These are phyloP conservation scores for Ochlodes sylvanus DNA, from an alignment of 2,888 invertebrate species.

Conservation along the genomic window DNA sequence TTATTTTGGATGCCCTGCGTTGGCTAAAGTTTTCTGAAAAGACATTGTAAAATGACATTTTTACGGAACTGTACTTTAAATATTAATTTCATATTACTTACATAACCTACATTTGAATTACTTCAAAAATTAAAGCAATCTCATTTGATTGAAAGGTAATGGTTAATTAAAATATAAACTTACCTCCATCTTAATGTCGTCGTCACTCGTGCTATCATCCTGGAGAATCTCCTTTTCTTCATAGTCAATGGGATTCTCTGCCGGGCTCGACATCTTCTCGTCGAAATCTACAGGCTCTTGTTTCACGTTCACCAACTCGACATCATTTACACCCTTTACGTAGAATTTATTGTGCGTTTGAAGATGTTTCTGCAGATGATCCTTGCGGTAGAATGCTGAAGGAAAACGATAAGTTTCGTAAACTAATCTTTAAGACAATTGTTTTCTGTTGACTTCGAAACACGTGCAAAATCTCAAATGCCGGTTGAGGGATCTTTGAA, in stretches of 20 bases:
- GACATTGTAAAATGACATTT: no score
- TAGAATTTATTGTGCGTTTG: conserved; percentile 88
- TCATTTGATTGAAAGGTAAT: no score
- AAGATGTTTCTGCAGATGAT: conserved; percentile 91
- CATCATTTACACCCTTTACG: conserved; percentile 49
- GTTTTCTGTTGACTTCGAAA: no score
- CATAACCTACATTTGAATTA: no score
- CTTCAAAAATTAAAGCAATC: no score
- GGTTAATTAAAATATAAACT: conserved; percentile 33
- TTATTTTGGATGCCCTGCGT: no score
- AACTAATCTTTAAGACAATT: neutral
- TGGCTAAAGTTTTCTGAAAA: no score
- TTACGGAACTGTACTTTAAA: no score
- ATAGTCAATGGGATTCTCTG: conserved; percentile 57
- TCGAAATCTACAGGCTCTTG: conserved; percentile 47
- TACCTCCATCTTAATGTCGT: conserved; percentile 54
- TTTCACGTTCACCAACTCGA: conserved; percentile 10
- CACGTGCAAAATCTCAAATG: no score
- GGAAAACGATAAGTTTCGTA: conserved; percentile 30
- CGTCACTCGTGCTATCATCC: conserved; percentile 45
- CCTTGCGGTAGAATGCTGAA: conserved; percentile 90
- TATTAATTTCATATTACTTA: no score
- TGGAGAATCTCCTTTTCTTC: conserved; percentile 50
- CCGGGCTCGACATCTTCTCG: conserved; percentile 47
- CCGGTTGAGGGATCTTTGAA: no score